Base-by-base conservation (phyloP, 1,140 invertebrate genomes). In the Lethrus apterus region DNA sequence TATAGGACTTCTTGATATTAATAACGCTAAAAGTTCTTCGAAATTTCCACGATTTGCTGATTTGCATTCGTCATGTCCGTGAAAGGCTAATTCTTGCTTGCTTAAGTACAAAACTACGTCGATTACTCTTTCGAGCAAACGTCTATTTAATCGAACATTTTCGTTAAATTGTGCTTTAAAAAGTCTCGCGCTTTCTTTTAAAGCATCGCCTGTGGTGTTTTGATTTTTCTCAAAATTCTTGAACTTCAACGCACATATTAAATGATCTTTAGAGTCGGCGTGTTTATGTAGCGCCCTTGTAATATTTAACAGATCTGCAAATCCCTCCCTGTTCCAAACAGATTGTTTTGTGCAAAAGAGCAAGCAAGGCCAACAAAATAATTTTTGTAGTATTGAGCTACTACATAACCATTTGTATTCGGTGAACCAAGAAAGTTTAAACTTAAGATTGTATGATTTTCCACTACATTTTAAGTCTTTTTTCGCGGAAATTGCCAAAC, bases 51-150 rank as follows among this genome's bases (percentile, higher is more conserved):
- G 46, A 42, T 52, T 52, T 15, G 47, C 40, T 17, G 35, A 13
- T 20, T 31, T 26, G 4, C 17, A 36, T 45, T 52, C 34, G 43
- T 36, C 20, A 21, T 50, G 46, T 5, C 20, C 42, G 3, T 42
- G 42, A 35, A 49, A 52, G 10, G 42, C 47, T 24, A 50, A 24
- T 41, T 50, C 35, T 36, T 53, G 51, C 38, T 50, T 53, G 9
- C 47, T 19, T 14, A 50, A 43, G 31, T 26, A 14, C 14, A 53
- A 26, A 11, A 40, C 43, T 8, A 47, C 47, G 18, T 46, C 46
- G 30, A 53, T 53, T 42, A 50, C 42, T 45, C 44, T 41, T 19
- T 17, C 5, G 13, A 53, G 9, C 24, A 50, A 29, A 14, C 9
- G 41, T 34, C 47, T 33, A 44, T 50, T 53, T 50, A 45, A 36